phyloP scores from a whole-genome alignment of 2,888 invertebrate genomes.

The Helobdella robusta region DNA sequence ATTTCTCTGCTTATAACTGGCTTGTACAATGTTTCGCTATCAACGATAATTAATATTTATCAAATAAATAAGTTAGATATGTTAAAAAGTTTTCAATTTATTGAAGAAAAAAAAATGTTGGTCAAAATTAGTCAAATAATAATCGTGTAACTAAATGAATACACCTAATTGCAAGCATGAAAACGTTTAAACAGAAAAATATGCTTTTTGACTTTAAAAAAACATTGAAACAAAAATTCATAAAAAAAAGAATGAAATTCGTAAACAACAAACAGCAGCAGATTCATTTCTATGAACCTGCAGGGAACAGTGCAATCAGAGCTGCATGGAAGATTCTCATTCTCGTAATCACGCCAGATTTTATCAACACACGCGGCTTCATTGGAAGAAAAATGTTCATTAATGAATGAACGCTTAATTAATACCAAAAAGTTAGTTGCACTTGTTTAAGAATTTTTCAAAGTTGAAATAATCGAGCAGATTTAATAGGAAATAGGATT shows the following conservation, averaged over 20 bases:
- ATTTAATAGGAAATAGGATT: too few species aligned
- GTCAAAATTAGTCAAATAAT: background rate
- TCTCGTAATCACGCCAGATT: slow-evolving; percentile 11
- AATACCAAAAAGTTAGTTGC: background rate
- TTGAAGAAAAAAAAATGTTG: background rate
- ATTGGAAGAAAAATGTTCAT: background rate
- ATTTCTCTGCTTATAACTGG: slow-evolving; percentile 15
- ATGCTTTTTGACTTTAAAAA: background rate
- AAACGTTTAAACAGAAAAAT: too few species aligned
- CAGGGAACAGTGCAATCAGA: slow-evolving; percentile 17
- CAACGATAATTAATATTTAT: background rate
- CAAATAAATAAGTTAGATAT: background rate
- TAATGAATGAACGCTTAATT: too few species aligned
- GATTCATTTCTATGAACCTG: background rate
- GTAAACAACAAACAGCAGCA: background rate
- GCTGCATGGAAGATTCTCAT: slow-evolving; percentile 12
- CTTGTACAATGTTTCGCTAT: slow-evolving; percentile 20
- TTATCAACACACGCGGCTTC: background rate
- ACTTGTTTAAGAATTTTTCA: too few species aligned
- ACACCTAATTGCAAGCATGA: too few species aligned
- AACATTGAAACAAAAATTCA: background rate
- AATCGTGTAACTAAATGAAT: background rate
- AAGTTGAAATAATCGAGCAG: too few species aligned
- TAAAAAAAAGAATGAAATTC: background rate
- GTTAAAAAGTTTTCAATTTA: background rate